Evolutionary conservation across 2,797 vertebrate genomes (phyloP), one percentile per base, ranked within the genome.

Genomic region (Sylvilagus floridanus): DNA sequence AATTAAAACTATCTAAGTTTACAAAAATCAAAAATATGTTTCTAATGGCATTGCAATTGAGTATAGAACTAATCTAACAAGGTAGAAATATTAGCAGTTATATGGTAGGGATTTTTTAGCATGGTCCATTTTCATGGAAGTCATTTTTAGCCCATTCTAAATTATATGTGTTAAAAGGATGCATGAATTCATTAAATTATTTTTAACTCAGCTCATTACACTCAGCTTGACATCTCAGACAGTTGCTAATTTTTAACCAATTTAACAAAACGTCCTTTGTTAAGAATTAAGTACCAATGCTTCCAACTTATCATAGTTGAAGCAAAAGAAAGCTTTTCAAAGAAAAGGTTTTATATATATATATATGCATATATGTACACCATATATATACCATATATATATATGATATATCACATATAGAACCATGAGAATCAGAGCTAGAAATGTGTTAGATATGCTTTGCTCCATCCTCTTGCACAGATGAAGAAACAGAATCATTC

Each of bases 131-230:
- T 95, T 94, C 63, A 92, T 82, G 83, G 65, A 94, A 97, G 76
- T 96, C 84, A 97, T 96, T 97, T 97, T 96, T 95, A 96, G 88
- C 91, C 81, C 76, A 92, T 78, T 96, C 88, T 94, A 97, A 97
- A 97, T 96, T 98, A 96, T 94, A 91, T 94, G 96, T 97, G 92
- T 96, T 97, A 97, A 97, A 97, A 97, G 93, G 96, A 98, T 97
- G 97, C 94, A 93, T 92, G 97, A 98, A 98, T 98, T 98, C 98
- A 98, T 97, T 96, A 96, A 96, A 97, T 98, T 98, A 98, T 98
- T 98, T 98, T 98, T 98, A 98, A 98, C 96, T 96, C 95, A 93
- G 92, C 95, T 98, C 97, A 98, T 98, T 97, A 97, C 90, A 97
- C 96, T 89, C 97, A 98, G 98, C 97, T 98, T 98, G 97, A 96